Percentiles rank a stretch among this genome's conserved stretches.
Conservation (phyloP, 2,888 invertebrate genomes). For the Caenorhabditis sulstoni region DNA sequence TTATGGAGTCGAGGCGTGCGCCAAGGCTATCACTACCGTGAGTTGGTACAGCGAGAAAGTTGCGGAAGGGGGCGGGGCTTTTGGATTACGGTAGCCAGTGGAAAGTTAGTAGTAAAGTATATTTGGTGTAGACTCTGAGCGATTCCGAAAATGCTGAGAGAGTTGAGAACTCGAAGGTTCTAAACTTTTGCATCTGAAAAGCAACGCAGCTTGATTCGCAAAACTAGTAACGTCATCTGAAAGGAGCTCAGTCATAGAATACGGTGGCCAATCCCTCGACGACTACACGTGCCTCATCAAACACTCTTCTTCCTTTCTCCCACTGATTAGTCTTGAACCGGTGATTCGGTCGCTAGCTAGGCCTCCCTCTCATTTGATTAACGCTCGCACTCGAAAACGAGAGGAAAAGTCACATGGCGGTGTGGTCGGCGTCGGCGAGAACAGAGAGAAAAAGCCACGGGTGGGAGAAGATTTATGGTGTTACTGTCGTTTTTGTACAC, state of each 20-base stretch:
- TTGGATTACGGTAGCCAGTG: not conserved
- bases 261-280: no score
- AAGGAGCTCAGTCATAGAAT: no score
- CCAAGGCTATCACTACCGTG: slow-evolving; percentile 89
- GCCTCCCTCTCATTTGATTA: slow-evolving; percentile 6
- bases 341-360: not conserved
- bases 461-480: slow-evolving; percentile 41
- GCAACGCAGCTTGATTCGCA: no score
- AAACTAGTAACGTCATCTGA: no score
- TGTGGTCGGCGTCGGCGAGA: slow-evolving; percentile 21
- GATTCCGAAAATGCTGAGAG: no score
- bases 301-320: no score
- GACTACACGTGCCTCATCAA: no score
- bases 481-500: slow-evolving; percentile 25
- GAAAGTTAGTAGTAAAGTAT: no score
- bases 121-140: no score
- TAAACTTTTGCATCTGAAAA: no score
- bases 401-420: slow-evolving; percentile 33
- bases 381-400: slow-evolving; percentile 1
- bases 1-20: slow-evolving; percentile 97
- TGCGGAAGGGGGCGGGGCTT: not conserved
- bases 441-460: slow-evolving; percentile 12
- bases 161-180: no score
- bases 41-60: slow-evolving; percentile 50
- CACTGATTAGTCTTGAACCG: slow-evolving; percentile 10